Base-by-base conservation (phyloP, 1,140 invertebrate species). In the Magallana gigas region DNA sequence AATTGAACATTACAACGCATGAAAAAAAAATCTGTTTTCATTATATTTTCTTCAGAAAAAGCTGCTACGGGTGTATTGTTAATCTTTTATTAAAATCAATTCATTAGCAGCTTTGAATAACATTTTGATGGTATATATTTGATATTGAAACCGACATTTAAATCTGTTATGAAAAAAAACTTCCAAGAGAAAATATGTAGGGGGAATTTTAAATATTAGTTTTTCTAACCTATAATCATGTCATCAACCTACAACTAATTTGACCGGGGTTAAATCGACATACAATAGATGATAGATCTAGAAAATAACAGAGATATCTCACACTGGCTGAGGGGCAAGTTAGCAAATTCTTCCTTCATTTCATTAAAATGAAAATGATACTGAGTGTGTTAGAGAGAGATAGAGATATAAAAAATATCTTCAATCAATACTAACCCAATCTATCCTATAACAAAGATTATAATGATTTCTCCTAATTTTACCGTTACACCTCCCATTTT, bases 121-220 rank as follows among this genome's bases (percentile, higher is more conserved):
- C 36, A 48, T 48, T 48, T 48, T 48, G 36, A 48, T 48, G 36
- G 36, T 48, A 56, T 60, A 9, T n/a, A 76, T 76, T 76, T 4
- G 18, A 76, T 29, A 76, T 76, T 29, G 23, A 76, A 76, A 76
- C 68, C 68, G 23, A 1, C 68, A 76, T 36, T 18, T 76, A 76
- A 62, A 62, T 62, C 60, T 62, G 60, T 7, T 62, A n/a, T 16
- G n/a, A 60, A 60, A 48, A 48, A 36, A 48, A 48, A 48, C 36
- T 48, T 48, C 36, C 36, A 48, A 4, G 5, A 5, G 36, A 48
- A 48, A 48, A 48, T 48, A 48, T 2, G 3, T 1, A 2, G 36
- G 36, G 36, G 36, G 36, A 23, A 23, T 23, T 48, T 48, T 48
- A 64, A 64, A 64, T n/a, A 18, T 64, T 16, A n/a, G 16, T 64